Conservation (phyloP, 2,113 vertebrate species). For the Pelecanoides urinatrix region DNA sequence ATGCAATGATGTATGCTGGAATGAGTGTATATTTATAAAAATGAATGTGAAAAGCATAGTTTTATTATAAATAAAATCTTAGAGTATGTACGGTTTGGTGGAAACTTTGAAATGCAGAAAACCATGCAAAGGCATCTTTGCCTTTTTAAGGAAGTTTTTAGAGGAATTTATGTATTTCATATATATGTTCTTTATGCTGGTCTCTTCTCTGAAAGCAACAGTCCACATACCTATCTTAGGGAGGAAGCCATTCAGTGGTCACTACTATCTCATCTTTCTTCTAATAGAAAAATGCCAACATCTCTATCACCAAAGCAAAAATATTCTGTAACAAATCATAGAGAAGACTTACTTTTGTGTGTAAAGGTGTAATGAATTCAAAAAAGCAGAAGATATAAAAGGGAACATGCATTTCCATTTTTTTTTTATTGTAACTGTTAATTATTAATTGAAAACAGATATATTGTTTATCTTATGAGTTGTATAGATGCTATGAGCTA, state of each 20-base stretch:
- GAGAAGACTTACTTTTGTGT: background rate
- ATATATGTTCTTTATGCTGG: background rate
- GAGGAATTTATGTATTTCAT: background rate
- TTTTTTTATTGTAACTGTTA: background rate
- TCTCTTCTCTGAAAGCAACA: background rate
- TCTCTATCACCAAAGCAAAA: constrained; percentile 25
- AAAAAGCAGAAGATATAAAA: constrained; percentile 15
- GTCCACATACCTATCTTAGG: background rate
- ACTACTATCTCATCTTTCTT: background rate
- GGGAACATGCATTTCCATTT: background rate
- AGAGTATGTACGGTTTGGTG: background rate
- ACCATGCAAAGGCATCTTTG: background rate
- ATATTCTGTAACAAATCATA: background rate
- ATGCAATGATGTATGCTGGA: background rate
- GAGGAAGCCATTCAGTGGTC: background rate
- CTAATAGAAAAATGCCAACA: constrained; percentile 1
- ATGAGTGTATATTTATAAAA: background rate
- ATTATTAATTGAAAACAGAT: background rate
- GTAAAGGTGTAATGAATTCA: background rate
- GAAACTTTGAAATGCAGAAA: background rate
- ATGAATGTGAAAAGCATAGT: background rate
- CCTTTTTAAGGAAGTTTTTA: background rate
- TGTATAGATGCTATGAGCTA: background rate
- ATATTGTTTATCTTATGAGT: background rate
- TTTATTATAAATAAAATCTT: background rate